Evolutionary conservation across 2,888 invertebrate species (phyloP).

Genomic region (Cheilosia pagana): DNA sequence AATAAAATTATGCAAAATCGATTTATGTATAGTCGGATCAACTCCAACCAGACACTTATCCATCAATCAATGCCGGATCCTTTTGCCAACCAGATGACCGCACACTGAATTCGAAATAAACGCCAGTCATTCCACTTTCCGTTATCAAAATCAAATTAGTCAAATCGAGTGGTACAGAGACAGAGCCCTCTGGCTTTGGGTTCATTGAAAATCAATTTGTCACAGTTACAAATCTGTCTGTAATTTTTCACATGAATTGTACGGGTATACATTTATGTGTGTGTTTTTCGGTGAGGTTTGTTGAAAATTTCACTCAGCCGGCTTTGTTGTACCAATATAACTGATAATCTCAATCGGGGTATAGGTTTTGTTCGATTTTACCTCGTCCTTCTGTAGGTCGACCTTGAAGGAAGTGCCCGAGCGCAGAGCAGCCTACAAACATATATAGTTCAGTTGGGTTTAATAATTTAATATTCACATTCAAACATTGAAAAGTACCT

Average conservation of each 20-base stretch:
- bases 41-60: not conserved
- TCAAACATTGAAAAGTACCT: no score
- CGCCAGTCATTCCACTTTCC: not conserved
- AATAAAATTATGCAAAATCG: constrained; percentile 1
- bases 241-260: not conserved
- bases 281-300: not conserved
- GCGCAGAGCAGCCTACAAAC: constrained; percentile 28
- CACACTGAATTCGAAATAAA: not conserved
- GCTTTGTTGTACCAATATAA: constrained; percentile 63
- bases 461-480: not conserved
- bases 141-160: constrained; percentile 13
- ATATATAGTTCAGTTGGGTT: not conserved
- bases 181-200: not conserved
- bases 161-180: constrained; percentile 11
- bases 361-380: constrained; percentile 14
- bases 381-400: constrained; percentile 37
- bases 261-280: not conserved
- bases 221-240: not conserved
- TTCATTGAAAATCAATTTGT: constrained; percentile 3
- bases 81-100: not conserved
- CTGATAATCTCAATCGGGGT: constrained; percentile 53
- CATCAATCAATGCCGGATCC: not conserved
- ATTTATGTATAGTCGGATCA: not conserved
- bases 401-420: constrained; percentile 46
- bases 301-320: not conserved